These are phyloP conservation scores for Corythoichthys haematopterus DNA, from an alignment of 2,113 vertebrate species.

Conservation along the genomic window DNA sequence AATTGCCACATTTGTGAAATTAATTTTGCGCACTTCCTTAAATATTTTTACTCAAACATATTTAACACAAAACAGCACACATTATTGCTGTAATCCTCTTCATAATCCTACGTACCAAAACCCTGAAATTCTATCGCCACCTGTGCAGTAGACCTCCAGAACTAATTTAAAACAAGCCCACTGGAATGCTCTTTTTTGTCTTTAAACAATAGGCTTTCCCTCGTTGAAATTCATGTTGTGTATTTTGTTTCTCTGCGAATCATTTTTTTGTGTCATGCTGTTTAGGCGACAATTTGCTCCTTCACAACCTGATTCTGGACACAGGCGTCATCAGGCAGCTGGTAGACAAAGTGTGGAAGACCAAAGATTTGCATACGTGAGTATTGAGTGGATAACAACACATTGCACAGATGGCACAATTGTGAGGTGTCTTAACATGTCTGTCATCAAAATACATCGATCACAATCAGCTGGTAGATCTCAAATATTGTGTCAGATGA, in stretches of 20 bases:
- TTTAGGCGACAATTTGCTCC: conserved; percentile 89
- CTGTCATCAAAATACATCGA: too few species aligned
- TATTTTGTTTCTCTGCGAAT: background rate
- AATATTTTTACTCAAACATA: too few species aligned
- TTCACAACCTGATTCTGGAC: conserved; percentile 97
- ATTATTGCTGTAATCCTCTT: background rate
- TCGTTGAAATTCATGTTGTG: background rate
- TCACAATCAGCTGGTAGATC: too few species aligned
- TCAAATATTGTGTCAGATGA: too few species aligned
- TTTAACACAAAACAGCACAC: too few species aligned
- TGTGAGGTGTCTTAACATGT: too few species aligned
- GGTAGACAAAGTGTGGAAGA: conserved; percentile 92
- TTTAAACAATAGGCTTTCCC: background rate
- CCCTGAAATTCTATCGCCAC: background rate
- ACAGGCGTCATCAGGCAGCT: conserved; percentile 92
- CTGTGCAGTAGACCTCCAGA: background rate
- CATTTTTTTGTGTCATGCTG: background rate
- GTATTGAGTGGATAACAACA: conserved; percentile 13
- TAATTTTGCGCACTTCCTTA: too few species aligned
- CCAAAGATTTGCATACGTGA: conserved; percentile 95
- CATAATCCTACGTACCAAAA: background rate
- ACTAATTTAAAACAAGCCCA: background rate
- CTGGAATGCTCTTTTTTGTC: background rate
- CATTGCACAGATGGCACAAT: too few species aligned
- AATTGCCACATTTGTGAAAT: background rate